Evolutionary conservation across 2,113 vertebrate genomes (phyloP), one percentile per base, ranked within the genome.

Genomic region (Ammodytes marinus): DNA sequence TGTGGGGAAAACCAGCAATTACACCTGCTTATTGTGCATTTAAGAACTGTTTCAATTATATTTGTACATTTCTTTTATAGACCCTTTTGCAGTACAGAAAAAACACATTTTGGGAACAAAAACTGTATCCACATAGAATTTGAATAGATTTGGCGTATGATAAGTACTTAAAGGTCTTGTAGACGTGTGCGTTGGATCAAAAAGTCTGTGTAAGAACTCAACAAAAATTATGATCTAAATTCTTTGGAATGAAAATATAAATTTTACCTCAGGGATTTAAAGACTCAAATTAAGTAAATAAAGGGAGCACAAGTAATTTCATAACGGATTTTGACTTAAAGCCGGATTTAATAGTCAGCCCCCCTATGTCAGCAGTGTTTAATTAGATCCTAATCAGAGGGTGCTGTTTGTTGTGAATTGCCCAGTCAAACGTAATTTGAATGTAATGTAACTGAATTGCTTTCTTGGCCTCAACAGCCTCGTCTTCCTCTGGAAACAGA

Each of bases 401-500:
- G 14, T 45, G 39, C 19, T 53, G 39, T 40, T 27, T 35, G 49
- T 43, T 53, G 9, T 7, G 14, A 54, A 13, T 47, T 57, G 10
- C 19, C 2, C 40, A 8, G 27, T 27, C 27, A 27, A 27, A 27
- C 27, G 27, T 35, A 43, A 4, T 54, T 37, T 7, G 5, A 17
- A 10, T 3, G 13, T 71, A 8, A 63, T 19, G 13, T 50, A 17
- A 58, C 47, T 74, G 12, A 76, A 76, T 49, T 5, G 0, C 14
- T 82, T 42, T 42, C 13, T 7, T 76, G 19, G 5, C 39, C 73
- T 77, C 78, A 72, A 47, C 92, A 94, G 93, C 90, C 90, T 94
- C 93, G 90, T 84, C 86, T n/a, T 76, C 69, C 76, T 87, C 84
- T 84, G 86, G 80, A 92, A 83, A 82, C 85, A 58, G 86, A 90